Evolutionary conservation across 1,140 invertebrate species (phyloP).

Genomic region (Bombus soroeensis): DNA sequence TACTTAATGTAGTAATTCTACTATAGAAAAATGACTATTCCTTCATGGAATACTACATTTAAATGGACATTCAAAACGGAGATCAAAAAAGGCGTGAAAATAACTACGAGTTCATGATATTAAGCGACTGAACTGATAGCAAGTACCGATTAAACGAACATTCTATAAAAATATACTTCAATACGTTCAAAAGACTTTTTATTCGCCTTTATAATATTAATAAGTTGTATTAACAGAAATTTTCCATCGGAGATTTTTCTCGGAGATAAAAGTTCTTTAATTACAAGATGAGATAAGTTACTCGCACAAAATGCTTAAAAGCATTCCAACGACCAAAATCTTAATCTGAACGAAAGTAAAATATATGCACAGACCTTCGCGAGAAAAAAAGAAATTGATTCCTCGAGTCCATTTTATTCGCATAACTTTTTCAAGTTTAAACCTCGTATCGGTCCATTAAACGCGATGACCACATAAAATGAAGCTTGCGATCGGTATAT

Average conservation of each 20-base stretch:
- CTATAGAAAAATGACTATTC: not conserved
- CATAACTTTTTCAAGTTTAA: not conserved
- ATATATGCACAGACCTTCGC: not conserved
- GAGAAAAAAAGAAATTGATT: not conserved
- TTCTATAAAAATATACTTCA: not conserved
- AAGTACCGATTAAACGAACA: not conserved
- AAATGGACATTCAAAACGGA: no score
- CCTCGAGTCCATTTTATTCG: not conserved
- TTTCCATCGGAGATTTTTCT: not conserved
- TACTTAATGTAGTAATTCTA: no score
- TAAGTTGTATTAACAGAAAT: no score
- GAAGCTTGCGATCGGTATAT: conserved; percentile 18
- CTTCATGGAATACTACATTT: not conserved
- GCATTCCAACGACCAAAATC: not conserved
- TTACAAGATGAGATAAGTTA: not conserved
- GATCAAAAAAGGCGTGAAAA: no score
- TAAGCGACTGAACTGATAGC: not conserved
- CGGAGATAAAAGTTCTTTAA: not conserved
- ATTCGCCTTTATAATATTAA: no score
- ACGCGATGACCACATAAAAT: not conserved
- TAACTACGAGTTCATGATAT: no score
- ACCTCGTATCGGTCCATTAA: not conserved
- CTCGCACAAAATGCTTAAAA: no score
- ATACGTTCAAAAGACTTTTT: not conserved
- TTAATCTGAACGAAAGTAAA: not conserved